phyloP scores from a whole-genome alignment of 2,113 vertebrate species.

The Hucho hucho region DNA sequence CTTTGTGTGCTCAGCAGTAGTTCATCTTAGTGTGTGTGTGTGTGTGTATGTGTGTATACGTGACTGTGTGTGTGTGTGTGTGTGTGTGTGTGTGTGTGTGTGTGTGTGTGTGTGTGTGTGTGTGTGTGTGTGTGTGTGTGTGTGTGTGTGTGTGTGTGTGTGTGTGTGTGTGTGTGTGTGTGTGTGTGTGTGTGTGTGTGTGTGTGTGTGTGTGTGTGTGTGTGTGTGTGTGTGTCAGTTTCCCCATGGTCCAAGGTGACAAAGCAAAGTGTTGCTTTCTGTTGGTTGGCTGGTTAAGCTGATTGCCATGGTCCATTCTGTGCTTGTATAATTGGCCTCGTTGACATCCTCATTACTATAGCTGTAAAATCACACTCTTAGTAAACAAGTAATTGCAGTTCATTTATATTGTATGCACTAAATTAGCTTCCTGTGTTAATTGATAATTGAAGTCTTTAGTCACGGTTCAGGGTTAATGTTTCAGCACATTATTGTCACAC shows the following conservation, averaged over 20 bases:
- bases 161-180: no score
- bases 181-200: no score
- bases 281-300: background rate
- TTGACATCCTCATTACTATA: constrained; percentile 19
- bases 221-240: background rate
- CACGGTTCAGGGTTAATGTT: constrained; percentile 18
- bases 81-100: background rate
- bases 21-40: background rate
- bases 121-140: no score
- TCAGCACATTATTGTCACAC: constrained; percentile 12
- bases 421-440: constrained; percentile 11
- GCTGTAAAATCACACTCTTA: constrained; percentile 18
- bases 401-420: no score
- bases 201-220: background rate
- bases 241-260: background rate
- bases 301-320: background rate
- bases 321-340: constrained; percentile 25
- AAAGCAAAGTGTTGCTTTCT: background rate
- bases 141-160: no score
- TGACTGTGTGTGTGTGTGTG: background rate
- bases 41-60: no score
- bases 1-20: background rate
- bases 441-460: constrained; percentile 28
- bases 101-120: background rate
- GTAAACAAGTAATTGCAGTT: constrained; percentile 37